A percentile compares a stretch with the other conserved stretches of the same genome.
phyloP scores from a whole-genome alignment of 2,888 invertebrate species.

The Stenodera caucasica region DNA sequence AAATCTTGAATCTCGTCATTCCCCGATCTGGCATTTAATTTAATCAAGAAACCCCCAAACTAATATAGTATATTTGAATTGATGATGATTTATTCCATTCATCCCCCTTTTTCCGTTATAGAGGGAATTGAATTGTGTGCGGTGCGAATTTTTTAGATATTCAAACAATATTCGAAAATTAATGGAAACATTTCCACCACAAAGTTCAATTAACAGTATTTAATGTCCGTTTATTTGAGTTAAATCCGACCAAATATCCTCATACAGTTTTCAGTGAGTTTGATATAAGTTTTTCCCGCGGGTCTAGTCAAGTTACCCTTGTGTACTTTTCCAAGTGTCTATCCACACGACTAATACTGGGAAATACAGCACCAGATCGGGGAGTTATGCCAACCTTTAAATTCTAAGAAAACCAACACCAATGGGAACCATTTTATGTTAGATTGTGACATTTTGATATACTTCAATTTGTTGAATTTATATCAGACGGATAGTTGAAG shows the following conservation, averaged over 20 bases:
- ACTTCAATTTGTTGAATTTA: neutral
- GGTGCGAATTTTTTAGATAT: neutral
- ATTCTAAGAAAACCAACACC: constrained; percentile 18
- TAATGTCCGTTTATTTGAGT: constrained; percentile 32
- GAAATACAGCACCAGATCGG: constrained; percentile 17
- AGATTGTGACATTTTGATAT: neutral
- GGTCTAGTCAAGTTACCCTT: constrained; percentile 30
- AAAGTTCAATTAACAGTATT: too few relatives aligned
- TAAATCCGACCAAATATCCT: constrained; percentile 28
- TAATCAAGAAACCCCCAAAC: neutral
- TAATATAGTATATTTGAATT: neutral
- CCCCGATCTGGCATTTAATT: neutral
- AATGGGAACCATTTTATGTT: neutral
- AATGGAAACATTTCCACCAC: too few relatives aligned
- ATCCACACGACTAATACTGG: constrained; percentile 29
- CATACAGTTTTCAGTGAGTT: constrained; percentile 25
- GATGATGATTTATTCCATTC: neutral
- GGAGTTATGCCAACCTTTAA: neutral
- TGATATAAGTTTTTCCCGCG: constrained; percentile 34
- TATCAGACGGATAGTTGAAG: too few relatives aligned
- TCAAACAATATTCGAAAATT: neutral
- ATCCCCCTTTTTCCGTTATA: neutral
- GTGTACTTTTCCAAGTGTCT: constrained; percentile 28
- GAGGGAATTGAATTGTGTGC: neutral
- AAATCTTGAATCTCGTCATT: neutral